Conservation (phyloP, 2,113 vertebrate genomes). For the Microcebus ravelobensis region DNA sequence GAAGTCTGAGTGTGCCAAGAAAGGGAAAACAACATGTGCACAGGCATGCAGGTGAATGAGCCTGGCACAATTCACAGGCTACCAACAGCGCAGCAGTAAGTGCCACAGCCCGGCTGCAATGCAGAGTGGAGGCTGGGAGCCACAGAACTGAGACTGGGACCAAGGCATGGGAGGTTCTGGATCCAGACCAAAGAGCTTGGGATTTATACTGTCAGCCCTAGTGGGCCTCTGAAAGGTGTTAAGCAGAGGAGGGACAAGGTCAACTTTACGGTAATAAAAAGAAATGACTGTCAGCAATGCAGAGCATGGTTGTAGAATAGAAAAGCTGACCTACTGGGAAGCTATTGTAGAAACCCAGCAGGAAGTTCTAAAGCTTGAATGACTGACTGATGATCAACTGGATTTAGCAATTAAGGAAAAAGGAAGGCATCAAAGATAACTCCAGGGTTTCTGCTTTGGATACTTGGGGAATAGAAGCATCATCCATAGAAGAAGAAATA, state of each 20-base stretch:
- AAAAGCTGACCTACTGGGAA: not conserved
- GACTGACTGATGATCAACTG: not conserved
- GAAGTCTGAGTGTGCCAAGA: not conserved
- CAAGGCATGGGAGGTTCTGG: not conserved
- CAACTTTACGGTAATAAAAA: not conserved
- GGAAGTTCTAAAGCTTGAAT: not conserved
- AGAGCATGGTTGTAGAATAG: not conserved
- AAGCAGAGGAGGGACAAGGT: not conserved
- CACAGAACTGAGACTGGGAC: not conserved
- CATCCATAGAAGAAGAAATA: not conserved
- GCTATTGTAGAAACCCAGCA: not conserved
- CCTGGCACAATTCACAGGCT: not conserved
- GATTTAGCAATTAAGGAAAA: not conserved
- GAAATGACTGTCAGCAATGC: not conserved
- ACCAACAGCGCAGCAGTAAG: not conserved
- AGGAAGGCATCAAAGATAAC: not conserved
- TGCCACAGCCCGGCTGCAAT: not conserved
- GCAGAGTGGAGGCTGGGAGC: not conserved
- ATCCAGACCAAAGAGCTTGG: not conserved
- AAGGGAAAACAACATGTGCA: too few species aligned
- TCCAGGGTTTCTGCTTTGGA: not conserved
- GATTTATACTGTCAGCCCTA: not conserved
- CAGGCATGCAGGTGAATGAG: not conserved
- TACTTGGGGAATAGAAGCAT: not conserved
- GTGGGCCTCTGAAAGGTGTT: not conserved